Conservation (phyloP, 1,140 invertebrate genomes). For the Drosophila truncata region DNA sequence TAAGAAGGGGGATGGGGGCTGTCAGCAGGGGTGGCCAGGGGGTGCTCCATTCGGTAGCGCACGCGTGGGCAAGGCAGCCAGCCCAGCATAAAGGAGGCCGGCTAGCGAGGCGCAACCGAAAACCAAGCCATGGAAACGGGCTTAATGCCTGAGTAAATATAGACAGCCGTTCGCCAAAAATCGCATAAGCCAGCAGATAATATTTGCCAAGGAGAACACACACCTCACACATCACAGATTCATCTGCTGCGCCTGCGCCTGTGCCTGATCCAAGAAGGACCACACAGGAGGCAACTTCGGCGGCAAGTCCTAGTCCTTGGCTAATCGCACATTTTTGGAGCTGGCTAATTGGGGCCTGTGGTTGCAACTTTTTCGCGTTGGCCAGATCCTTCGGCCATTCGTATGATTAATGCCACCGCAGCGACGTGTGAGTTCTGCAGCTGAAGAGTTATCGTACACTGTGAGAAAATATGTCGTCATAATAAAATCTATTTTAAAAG, state of each 20-base stretch:
- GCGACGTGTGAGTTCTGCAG: conserved; percentile 75
- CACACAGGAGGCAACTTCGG: conserved; percentile 48
- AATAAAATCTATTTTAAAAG: too few relatives aligned
- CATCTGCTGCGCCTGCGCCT: conserved; percentile 19
- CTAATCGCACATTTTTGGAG: conserved; percentile 41
- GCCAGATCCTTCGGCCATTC: conserved; percentile 29
- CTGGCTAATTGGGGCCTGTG: conserved; percentile 68
- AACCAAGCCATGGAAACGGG: conserved; percentile 77
- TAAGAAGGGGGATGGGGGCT: conserved; percentile 8
- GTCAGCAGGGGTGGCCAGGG: conserved; percentile 5
- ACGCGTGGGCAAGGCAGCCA: conserved; percentile 76
- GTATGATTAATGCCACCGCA: conserved; percentile 78
- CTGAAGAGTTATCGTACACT: conserved; percentile 33
- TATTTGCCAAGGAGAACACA: conserved; percentile 5
- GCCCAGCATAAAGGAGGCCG: conserved; percentile 76
- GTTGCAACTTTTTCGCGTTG: conserved; percentile 20
- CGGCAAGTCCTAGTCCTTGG: conserved; percentile 42
- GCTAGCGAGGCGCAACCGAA: conserved; percentile 80
- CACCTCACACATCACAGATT: background rate
- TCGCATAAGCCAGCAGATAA: conserved; percentile 19
- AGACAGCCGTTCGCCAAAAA: conserved; percentile 58
- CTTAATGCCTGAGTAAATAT: conserved; percentile 79
- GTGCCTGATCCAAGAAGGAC: conserved; percentile 39
- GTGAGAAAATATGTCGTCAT: background rate
- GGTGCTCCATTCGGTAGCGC: conserved; percentile 65